Base-by-base conservation (phyloP, 1,140 invertebrate species). In the Heterodera schachtii region DNA sequence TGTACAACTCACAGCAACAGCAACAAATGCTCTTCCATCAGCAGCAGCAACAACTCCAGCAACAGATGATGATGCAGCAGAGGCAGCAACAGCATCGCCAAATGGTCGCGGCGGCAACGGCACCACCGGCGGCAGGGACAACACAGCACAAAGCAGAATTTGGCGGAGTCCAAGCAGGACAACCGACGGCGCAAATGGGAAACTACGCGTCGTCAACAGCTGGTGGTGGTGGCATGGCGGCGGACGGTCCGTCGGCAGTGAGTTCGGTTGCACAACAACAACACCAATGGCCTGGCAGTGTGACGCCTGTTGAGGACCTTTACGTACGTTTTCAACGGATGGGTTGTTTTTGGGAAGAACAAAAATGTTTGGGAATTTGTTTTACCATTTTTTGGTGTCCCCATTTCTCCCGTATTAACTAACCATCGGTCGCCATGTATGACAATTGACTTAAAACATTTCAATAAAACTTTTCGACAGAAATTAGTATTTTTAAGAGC, bases 1-100 rank as follows among this genome's bases (percentile, higher is more conserved):
- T 57, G 6, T 44, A 78, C 21, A 81, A 52, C 41, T 47, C 73
- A 41, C 81, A 82, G 44, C 79, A 80, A 21, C 79, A 80, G 8
- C 73, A 76, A 43, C 75, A 71, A 64, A 47, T 52, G 6, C 31
- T 43, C n/a, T 49, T 64, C 4, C 57, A 64, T 1, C 81, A 82
- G 44, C 79, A 80, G 49, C 79, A 80, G 8, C 73, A 76, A 43
- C 75, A 71, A 64, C 57, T 19, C 11, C 57, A 31, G 21, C 60
- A 57, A 13, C 43, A 57, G 3, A 21, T 43, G 31, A 6, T 41
- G 31, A 16, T 70, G 47, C 44, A 11, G 31, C 57, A 71, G 75
- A 49, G 67, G n/a, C 21, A 3, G 41, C 43, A 43, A 11, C 67
- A 77, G 16, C 13, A 6, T 7, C 66, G 6, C 73, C 21, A 80